phyloP scores from a whole-genome alignment of 1,140 invertebrate genomes.

The Brachionus rotundiformis region DNA sequence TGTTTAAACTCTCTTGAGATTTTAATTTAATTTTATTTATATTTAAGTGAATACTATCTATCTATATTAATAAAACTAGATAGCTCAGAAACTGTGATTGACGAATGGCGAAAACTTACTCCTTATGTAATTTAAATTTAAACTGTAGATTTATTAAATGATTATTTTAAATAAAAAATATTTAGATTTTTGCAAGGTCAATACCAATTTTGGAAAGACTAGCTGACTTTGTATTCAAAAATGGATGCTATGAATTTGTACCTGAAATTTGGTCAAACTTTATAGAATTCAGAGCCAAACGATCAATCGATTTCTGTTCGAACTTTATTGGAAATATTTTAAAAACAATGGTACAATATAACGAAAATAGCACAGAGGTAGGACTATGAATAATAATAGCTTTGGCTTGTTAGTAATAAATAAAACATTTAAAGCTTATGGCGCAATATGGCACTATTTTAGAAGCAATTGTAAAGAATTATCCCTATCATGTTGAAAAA shows the following conservation, averaged over 20 bases:
- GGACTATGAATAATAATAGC: too few species aligned
- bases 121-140: constrained; percentile 45
- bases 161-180: neutral
- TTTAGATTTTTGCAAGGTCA: constrained; percentile 19
- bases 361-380: constrained; percentile 1
- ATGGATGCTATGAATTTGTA: constrained; percentile 29
- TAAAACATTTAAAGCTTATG: constrained; percentile 16
- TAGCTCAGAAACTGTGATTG: constrained; percentile 18
- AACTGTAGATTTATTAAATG: too few species aligned
- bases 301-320: constrained; percentile 21
- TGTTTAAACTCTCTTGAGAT: neutral
- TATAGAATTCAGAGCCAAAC: neutral
- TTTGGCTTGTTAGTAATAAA: too few species aligned
- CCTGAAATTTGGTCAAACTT: constrained; percentile 45
- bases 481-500: neutral
- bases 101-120: constrained; percentile 45
- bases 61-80: neutral
- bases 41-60: constrained; percentile 42
- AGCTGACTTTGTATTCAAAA: constrained; percentile 6
- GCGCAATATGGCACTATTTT: neutral
- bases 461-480: constrained; percentile 4
- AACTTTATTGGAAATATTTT: neutral
- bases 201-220: constrained; percentile 26
- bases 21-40: neutral
- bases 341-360: constrained; percentile 28